phyloP scores from a whole-genome alignment of 2,113 vertebrate species.

The Neolamprologus devosi region DNA sequence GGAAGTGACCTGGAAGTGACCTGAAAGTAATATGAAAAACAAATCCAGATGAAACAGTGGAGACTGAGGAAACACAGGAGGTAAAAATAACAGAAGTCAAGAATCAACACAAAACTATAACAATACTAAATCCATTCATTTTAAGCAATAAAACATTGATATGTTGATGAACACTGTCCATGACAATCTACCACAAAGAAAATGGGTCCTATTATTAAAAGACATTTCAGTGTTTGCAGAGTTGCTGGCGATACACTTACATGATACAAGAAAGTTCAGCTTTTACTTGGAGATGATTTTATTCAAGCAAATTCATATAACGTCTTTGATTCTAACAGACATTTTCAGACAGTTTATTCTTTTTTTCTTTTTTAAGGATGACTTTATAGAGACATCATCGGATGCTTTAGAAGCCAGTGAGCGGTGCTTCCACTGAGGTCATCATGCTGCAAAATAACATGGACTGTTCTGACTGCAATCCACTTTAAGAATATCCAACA shows the following conservation, averaged over 20 bases:
- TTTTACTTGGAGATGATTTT: not conserved
- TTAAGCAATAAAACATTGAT: not conserved
- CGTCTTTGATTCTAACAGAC: not conserved
- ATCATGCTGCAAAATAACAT: not conserved
- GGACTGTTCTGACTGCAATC: not conserved
- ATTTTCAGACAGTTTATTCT: not conserved
- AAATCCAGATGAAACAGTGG: not conserved
- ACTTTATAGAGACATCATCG: not conserved
- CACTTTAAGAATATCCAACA: not conserved
- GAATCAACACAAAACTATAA: not conserved
- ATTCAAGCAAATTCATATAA: not conserved
- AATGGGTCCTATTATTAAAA: not conserved
- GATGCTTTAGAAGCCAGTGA: not conserved
- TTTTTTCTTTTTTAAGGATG: not conserved
- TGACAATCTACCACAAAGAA: not conserved
- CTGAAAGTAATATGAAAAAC: not conserved
- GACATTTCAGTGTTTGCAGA: not conserved
- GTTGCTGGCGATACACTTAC: not conserved
- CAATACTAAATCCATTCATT: not conserved
- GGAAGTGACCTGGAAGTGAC: not conserved
- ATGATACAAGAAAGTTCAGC: not conserved
- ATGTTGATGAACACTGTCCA: not conserved
- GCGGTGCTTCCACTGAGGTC: not conserved
- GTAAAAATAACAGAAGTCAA: not conserved
- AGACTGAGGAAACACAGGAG: not conserved